Base-by-base conservation (phyloP, 2,888 invertebrate species). In the Dicyrtoma fusca region DNA sequence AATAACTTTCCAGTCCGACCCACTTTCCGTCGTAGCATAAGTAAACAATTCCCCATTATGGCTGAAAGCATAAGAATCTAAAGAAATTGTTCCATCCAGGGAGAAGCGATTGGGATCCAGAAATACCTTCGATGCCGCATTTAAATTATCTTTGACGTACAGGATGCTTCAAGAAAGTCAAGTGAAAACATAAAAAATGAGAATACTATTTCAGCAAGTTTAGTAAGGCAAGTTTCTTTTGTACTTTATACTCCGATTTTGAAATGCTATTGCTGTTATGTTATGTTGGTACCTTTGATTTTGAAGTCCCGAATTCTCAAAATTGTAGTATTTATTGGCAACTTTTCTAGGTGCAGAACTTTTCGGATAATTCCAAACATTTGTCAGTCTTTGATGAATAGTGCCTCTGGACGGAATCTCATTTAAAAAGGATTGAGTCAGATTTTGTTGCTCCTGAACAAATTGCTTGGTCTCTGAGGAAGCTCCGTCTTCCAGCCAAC, bases 301-400 rank as follows among this genome's bases (percentile, higher is more conserved):
- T 85, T 98, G 97, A 71, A 98, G 87, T 1, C 98, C 98, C 47
- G 92, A 90, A 83, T 99, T 99, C 86, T 91, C 90, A 81, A 89
- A 92, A 84, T 92, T 95, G 84, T 92, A 98, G 84, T 95, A 98
- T 82, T 88, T 88, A 76, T 89, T 86, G 1, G 97, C 97, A 81
- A 91, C 88, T 80, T 89, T 89, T 81, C 88, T 88, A 0, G 96
- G 97, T 80, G 92, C 91, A 1, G 92, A 91, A 84, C 91, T 94
- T 85, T 96, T 97, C 14, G 95, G 94, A 85, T 93, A 97, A 84
- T 99, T 92, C 96, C 95, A 97, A 34, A 97, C 86, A 81, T 94
- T 91, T 0, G 92, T 95, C 34, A 98, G 87, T 77, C 92, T 88
- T 64, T 88, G 86, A 81, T 91, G 89, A 71, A 97, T 88, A 79